These are phyloP conservation scores for Crenichthys baileyi DNA, from an alignment of 2,797 vertebrate species.

Conservation along the genomic window DNA sequence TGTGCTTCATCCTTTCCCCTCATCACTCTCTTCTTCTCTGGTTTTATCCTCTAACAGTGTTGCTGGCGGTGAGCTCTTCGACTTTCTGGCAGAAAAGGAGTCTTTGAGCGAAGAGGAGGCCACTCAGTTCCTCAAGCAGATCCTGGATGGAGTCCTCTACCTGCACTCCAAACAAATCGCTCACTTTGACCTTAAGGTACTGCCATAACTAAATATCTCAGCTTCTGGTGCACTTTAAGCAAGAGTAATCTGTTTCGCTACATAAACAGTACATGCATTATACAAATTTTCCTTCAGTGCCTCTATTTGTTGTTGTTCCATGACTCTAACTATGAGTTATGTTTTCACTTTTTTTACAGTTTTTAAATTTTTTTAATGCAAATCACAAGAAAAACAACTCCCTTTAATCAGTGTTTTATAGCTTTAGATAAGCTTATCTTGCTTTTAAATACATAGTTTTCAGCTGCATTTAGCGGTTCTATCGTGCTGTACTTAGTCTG, in stretches of 20 bases:
- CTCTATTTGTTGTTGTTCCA: no score
- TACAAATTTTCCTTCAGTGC: no score
- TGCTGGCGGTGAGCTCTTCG: conserved; percentile 96
- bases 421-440: background rate
- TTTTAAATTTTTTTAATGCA: no score
- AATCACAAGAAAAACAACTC: no score
- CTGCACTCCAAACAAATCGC: conserved; percentile 95
- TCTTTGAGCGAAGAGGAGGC: conserved; percentile 97
- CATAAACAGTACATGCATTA: no score
- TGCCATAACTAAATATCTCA: background rate
- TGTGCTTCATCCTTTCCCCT: conserved; percentile 46
- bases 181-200: conserved; percentile 98
- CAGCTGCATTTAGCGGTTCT: background rate
- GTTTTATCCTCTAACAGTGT: conserved; percentile 79
- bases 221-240: background rate
- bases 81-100: conserved; percentile 99
- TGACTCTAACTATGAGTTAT: no score
- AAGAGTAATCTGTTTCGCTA: no score
- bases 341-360: no score
- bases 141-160: conserved; percentile 96
- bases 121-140: conserved; percentile 98
- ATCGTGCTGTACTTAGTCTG: no score
- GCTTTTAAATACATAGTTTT: background rate
- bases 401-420: no score
- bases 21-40: conserved; percentile 1